Evolutionary conservation across 1,140 invertebrate species (phyloP), one percentile per base, ranked within the genome.

Genomic region (Magallana angulata): DNA sequence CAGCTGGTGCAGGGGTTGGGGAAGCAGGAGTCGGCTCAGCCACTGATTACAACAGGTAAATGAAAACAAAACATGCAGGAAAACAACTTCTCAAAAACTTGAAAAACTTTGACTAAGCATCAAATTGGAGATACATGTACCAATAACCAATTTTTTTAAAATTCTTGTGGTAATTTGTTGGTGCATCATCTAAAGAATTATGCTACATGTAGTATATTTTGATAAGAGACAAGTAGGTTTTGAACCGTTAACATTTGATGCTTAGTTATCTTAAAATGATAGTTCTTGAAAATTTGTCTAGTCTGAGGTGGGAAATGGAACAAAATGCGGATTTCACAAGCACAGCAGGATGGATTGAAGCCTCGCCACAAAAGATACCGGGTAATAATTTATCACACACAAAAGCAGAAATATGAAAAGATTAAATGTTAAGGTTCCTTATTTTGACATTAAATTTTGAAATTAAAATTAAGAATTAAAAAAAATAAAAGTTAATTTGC

Each of bases 1-100:
- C 59, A 30, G 59, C 11, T 84, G 57, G 83, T 59, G 58, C 62
- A 62, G 59, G 30, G 8, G 56, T n/a, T 57, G 48, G 14, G 57
- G 57, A 57, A 9, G 18, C 12, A 84, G 30, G 14, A 84, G 59
- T 84, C 7, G 30, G 59, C 48, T 60, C 83, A 62, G 68, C 36
- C 14, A 57, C 57, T 82, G 48, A 36, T 76, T 76, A 12, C 24
- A 76, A 30, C 68, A 76, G 68, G 68, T 30, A 62, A 76, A 76
- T 30, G 57, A n/a, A 24, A 76, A 76, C 57, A 82, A n/a, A 9
- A 57, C 81, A 82, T 82, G 81, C 81, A 82, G 57, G 81, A 9
- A 82, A 58, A 36, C 24, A 8, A 12, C 11, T 30, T 48, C 36
- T 76, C 68, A 76, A 76, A 76, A 24, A 76, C 12, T 12, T 76